phyloP scores from a whole-genome alignment of 2,797 vertebrate species.

The Galagoides demidoff region DNA sequence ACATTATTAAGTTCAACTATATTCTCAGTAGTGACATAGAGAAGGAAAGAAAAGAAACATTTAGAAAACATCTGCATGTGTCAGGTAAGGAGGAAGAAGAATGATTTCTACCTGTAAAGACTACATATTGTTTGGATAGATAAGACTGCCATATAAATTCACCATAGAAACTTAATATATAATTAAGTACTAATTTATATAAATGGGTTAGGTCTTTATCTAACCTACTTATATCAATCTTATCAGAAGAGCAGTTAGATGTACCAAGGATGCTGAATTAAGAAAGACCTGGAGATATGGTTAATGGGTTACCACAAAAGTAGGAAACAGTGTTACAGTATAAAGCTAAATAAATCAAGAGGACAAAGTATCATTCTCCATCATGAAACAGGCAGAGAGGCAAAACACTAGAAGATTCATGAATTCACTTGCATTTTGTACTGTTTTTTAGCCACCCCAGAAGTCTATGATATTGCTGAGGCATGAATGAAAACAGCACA shows the following conservation, averaged over 20 bases:
- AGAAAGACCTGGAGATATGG: neutral
- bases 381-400: neutral
- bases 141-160: neutral
- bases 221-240: neutral
- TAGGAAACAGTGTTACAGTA: neutral
- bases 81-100: conserved; percentile 1
- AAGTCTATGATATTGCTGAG: neutral
- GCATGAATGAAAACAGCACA: neutral
- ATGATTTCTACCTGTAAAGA: neutral
- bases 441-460: neutral
- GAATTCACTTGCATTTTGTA: neutral
- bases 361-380: neutral
- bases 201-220: neutral
- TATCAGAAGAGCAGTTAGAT: conserved; percentile 7
- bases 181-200: neutral
- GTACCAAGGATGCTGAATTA: neutral
- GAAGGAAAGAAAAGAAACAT: neutral
- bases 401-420: neutral
- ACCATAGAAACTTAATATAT: neutral
- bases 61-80: neutral
- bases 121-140: neutral
- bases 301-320: neutral
- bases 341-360: neutral
- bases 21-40: neutral
- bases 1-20: neutral